Conservation (phyloP, 2,888 invertebrate genomes). For the Atethmia centrago region DNA sequence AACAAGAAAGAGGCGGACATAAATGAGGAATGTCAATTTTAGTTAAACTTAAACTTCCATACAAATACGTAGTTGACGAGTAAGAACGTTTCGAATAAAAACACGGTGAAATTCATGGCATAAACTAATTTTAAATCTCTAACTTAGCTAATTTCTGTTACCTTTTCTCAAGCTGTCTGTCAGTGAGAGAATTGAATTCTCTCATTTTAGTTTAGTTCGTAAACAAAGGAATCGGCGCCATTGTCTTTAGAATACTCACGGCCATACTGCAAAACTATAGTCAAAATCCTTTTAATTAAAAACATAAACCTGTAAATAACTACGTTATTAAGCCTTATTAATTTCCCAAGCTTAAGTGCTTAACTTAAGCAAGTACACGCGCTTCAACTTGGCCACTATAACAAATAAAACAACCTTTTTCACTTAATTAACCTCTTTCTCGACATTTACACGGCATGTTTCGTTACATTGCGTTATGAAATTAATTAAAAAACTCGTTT, state of each 20-base stretch:
- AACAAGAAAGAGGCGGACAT: background rate
- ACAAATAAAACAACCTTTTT: conserved; percentile 53
- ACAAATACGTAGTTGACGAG: background rate
- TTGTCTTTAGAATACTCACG: background rate
- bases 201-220: background rate
- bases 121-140: background rate
- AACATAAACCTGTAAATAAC: conserved; percentile 17
- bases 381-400: conserved; percentile 30
- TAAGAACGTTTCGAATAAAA: no score
- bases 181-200: no score
- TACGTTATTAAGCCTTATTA: conserved; percentile 35
- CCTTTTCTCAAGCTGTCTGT: background rate
- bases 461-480: conserved; percentile 47
- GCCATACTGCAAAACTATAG: background rate
- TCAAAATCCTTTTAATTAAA: background rate
- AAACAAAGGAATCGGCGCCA: background rate
- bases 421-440: conserved; percentile 57
- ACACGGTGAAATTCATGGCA: background rate
- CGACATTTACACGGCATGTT: conserved; percentile 54
- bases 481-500: conserved; percentile 56
- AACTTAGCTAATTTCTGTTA: background rate
- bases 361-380: conserved; percentile 26
- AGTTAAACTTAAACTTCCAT: background rate
- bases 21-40: background rate
- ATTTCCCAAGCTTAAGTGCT: conserved; percentile 29